Evolutionary conservation across 1,140 invertebrate species (phyloP), one percentile per base, ranked within the genome.

Genomic region (Sipha flava): DNA sequence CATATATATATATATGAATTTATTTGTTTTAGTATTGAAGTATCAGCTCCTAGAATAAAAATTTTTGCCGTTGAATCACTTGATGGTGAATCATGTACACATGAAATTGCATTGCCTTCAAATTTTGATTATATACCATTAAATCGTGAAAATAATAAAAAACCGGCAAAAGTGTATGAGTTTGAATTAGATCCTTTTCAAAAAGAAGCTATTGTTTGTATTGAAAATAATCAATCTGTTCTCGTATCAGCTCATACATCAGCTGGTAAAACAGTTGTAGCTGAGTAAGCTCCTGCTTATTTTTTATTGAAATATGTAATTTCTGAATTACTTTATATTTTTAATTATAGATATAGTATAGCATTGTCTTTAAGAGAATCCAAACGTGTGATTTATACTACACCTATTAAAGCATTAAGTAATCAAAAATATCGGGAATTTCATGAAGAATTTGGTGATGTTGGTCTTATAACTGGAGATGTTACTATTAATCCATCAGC

Each of bases 361-460:
- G 91, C 91, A 4, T 87, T 89, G 77, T 92, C 90, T 10, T 84
- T 92, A 47, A 89, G 89, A 83, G 89, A 91, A 68, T 91, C 92
- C 81, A 93, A 95, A 85, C 86, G 98, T 84, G 98, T 99, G 0
- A 99, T 99, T 83, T 99, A 99, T 84, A 99, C 98, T 23, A 98
- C 98, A 54, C 98, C 98, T 3, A 99, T 99, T 80, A 99, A 99
- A 88, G 98, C 98, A 6, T 85, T 99, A 23, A 99, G 97, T 83
- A 99, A 99, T 89, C 98, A 99, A 86, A 99, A 99, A 84, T 99
- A 98, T 86, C 89, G 98, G 83, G 98, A 99, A 86, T 96, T 99
- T 85, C 92, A 91, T 83, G 97, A 99, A 85, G 96, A 99, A 85
- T 99, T 99, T 84, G 90, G 92, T 85, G 98, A 99, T 88, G 98